These are phyloP conservation scores for Vidua macroura DNA, from an alignment of 2,113 vertebrate genomes.

Conservation along the genomic window DNA sequence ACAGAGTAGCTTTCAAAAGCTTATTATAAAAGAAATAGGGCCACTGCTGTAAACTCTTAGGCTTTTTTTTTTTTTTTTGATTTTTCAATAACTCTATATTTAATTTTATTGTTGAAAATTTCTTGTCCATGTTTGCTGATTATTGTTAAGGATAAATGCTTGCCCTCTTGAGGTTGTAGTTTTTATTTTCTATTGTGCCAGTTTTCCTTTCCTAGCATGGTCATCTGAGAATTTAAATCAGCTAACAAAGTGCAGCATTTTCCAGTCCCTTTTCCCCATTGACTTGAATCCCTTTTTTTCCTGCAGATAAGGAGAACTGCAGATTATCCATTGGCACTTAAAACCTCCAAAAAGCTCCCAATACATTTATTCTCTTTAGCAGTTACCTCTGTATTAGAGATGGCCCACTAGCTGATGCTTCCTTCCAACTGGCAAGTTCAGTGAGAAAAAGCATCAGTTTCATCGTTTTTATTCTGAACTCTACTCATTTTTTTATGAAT, in stretches of 20 bases:
- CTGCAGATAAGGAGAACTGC: slow-evolving; percentile 1
- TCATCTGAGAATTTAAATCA: slow-evolving; percentile 8
- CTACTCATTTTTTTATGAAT: slow-evolving; percentile 45
- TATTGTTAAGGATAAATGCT: slow-evolving; percentile 4
- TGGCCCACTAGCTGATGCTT: background rate
- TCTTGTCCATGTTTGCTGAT: background rate
- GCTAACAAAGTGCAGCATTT: background rate
- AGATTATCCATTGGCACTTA: slow-evolving; percentile 32
- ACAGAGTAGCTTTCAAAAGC: background rate
- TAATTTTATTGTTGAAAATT: slow-evolving; percentile 47
- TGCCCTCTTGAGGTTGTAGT: background rate
- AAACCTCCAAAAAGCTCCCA: slow-evolving; percentile 19
- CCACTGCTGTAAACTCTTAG: background rate
- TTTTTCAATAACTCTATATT: slow-evolving; percentile 21
- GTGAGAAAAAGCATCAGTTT: background rate
- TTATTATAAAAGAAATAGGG: slow-evolving; percentile 2
- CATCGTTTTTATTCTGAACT: slow-evolving; percentile 45
- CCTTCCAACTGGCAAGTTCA: background rate
- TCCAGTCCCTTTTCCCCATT: background rate
- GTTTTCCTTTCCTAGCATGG: background rate
- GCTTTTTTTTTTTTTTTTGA: background rate
- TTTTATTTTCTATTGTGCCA: slow-evolving; percentile 1
- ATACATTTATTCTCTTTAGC: slow-evolving; percentile 28
- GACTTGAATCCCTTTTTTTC: background rate
- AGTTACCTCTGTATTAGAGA: background rate